Evolutionary conservation across 1,140 invertebrate genomes (phyloP), one percentile per base, ranked within the genome.

Genomic region (Mycetomoellerius zeteki): DNA sequence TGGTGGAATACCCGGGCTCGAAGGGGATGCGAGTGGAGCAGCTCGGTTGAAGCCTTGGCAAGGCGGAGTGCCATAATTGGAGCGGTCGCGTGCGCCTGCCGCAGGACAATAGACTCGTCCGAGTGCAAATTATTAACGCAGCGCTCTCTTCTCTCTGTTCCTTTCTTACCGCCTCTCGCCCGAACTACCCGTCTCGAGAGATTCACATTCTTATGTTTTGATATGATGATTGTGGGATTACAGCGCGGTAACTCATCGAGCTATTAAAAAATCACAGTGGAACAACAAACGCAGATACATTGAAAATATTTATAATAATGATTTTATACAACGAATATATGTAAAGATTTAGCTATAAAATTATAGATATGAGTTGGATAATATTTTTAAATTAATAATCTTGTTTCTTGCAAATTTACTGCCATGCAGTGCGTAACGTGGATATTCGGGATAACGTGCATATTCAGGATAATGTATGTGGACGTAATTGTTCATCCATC

Each of bases 81-180:
- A 94, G 93, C 89, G 93, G 94, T 95, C 93, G 93, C 94, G 93
- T 95, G 94, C 92, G 87, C 90, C 91, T 89, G 86, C 88, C 91
- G 88, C 91, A 87, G 91, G 91, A 95, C 94, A 95, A 95, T 95
- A 91, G 94, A 94, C 90, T 93, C 93, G 93, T 91, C 92, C 94
- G 92, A 94, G 93, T 94, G 94, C 91, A 93, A 95, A 95, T 95
- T 95, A 95, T 95, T 94, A 94, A 95, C 91, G 93, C 93, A 88
- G 86, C 75, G 82, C 75, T 80, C 65, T 76, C 69, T 86, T 86
- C 75, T 80, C 50, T 60, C 91, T 80, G 86, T 86, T 89, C 86
- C 82, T 90, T 80, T 86, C 88, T 84, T 65, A 27, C 58, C 50
- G 33, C 52, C 71, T 77, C 71, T 52, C 30, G 33, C 16, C 24